Conservation (phyloP, 2,797 vertebrate genomes). For the Rhincodon typus region DNA sequence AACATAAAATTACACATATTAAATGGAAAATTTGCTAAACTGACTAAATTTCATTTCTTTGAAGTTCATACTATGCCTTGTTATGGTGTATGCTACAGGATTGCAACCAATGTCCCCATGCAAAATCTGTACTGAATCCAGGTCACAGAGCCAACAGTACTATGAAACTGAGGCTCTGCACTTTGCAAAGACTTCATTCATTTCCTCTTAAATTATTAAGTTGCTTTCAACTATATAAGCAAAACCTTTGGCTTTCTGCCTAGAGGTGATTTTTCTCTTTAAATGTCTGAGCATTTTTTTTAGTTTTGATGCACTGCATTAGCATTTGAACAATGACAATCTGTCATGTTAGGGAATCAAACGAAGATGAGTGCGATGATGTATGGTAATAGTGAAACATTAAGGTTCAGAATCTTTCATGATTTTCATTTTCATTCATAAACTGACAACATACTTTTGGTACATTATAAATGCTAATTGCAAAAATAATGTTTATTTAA, state of each 20-base stretch:
- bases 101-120: background rate
- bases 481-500: background rate
- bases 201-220: background rate
- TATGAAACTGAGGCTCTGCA: background rate
- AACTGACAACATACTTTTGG: background rate
- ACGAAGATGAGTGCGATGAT: background rate
- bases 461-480: too few relatives aligned
- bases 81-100: background rate
- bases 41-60: background rate
- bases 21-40: background rate
- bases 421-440: background rate
- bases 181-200: background rate
- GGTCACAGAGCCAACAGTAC: background rate
- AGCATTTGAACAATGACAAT: background rate
- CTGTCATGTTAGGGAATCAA: background rate
- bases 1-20: background rate
- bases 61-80: background rate
- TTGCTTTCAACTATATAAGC: background rate
- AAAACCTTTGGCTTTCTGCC: background rate
- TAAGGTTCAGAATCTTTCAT: background rate
- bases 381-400: background rate
- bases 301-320: background rate
- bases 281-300: background rate
- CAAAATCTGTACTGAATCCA: background rate
- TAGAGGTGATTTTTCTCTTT: background rate